phyloP scores from a whole-genome alignment of 2,888 invertebrate species.

The Ennomos quercinarius region DNA sequence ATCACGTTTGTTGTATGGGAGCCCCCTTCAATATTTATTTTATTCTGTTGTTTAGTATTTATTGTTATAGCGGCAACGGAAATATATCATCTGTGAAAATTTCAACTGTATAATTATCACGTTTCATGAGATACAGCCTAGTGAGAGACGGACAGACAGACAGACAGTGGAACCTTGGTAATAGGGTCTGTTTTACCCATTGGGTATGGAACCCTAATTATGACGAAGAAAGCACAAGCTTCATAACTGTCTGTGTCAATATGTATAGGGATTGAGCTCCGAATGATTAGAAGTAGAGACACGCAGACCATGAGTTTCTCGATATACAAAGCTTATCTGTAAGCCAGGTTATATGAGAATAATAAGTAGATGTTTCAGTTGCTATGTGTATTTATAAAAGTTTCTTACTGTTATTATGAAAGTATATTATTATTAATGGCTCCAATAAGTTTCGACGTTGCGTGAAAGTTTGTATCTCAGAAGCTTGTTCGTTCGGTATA shows the following conservation, averaged over 20 bases:
- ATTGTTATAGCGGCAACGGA: no score
- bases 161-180: no score
- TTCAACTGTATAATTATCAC: no score
- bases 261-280: conserved; percentile 20
- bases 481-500: no score
- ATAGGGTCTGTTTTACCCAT: no score
- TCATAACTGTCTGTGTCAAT: conserved; percentile 9
- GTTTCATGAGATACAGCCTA: no score
- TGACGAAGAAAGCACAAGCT: background rate
- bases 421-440: conserved; percentile 8
- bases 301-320: conserved; percentile 35
- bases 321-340: conserved; percentile 38
- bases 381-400: conserved; percentile 3
- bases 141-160: no score
- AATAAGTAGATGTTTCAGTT: conserved; percentile 26
- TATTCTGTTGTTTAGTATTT: no score
- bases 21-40: no score
- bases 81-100: no score
- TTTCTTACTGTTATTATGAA: conserved; percentile 3
- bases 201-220: no score
- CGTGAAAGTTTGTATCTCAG: background rate
- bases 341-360: conserved; percentile 38
- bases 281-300: conserved; percentile 41
- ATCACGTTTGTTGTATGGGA: no score
- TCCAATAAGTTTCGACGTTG: conserved; percentile 9